phyloP scores from a whole-genome alignment of 2,113 vertebrate genomes.

The Leucosticte australis region DNA sequence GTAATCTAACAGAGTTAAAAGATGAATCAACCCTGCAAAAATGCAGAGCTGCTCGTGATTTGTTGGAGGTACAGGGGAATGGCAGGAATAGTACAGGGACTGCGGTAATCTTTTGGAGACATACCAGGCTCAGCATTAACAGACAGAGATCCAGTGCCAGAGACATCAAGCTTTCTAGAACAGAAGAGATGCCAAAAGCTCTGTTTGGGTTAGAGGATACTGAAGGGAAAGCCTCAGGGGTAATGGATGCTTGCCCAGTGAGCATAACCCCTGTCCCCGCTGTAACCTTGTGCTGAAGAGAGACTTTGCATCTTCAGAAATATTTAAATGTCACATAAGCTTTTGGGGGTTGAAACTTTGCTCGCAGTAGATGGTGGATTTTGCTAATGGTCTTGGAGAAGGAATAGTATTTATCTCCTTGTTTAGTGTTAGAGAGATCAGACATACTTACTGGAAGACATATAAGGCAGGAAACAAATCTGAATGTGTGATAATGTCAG shows the following conservation, averaged over 20 bases:
- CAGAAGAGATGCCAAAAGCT: slow-evolving; percentile 35
- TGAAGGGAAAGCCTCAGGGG: slow-evolving; percentile 23
- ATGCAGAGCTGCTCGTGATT: slow-evolving; percentile 34
- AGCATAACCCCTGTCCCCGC: not conserved
- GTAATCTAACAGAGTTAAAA: slow-evolving; percentile 21
- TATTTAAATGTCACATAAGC: not conserved
- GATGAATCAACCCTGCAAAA: slow-evolving; percentile 38
- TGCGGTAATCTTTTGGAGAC: slow-evolving; percentile 28
- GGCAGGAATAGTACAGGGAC: not conserved
- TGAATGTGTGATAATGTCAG: not conserved
- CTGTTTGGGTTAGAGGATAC: slow-evolving; percentile 36
- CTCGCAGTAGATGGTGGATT: not conserved
- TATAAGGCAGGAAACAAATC: not conserved
- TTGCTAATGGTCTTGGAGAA: not conserved
- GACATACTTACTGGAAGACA: not conserved
- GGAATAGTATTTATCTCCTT: not conserved
- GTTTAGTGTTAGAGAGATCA: not conserved
- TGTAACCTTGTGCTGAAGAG: not conserved
- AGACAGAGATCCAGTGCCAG: slow-evolving; percentile 14
- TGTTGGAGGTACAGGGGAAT: not conserved
- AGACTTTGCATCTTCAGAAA: not conserved
- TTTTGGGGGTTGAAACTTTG: not conserved
- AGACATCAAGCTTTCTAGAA: slow-evolving; percentile 24
- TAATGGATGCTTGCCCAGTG: slow-evolving; percentile 15
- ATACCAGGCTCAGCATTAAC: slow-evolving; percentile 10